Evolutionary conservation across 2,113 vertebrate species (phyloP).

Genomic region (Cisticola juncidis): DNA sequence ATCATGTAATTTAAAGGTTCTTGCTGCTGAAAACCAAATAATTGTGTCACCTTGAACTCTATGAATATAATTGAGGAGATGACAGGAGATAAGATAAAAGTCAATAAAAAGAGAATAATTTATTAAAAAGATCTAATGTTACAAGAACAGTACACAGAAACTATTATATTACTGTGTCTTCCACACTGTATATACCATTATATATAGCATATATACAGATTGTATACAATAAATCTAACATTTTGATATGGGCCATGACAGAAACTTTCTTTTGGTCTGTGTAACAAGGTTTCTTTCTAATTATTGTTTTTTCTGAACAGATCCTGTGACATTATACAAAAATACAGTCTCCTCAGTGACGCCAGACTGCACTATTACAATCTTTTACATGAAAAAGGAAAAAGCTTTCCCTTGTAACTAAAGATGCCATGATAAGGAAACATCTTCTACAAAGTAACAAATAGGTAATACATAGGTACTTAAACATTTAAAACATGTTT

Average conservation of each 20-base stretch:
- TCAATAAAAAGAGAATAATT: conserved; percentile 84
- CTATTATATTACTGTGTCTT: conserved; percentile 79
- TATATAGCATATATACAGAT: conserved; percentile 81
- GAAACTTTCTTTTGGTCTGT: conserved; percentile 61
- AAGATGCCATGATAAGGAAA: conserved; percentile 48
- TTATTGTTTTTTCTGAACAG: conserved; percentile 9
- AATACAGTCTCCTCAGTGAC: conserved; percentile 74
- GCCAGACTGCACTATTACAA: conserved; percentile 71
- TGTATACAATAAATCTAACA: conserved; percentile 76
- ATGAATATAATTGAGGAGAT: conserved; percentile 17
- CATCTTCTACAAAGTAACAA: conserved; percentile 66
- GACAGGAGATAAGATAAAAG: conserved; percentile 80
- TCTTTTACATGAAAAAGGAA: conserved; percentile 52
- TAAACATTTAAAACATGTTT: conserved; percentile 73
- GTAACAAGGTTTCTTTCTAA: conserved; percentile 56
- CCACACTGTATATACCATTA: conserved; percentile 75
- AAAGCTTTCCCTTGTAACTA: conserved; percentile 19
- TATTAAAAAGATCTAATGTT: conserved; percentile 85
- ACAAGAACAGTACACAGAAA: conserved; percentile 83
- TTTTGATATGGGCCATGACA: conserved; percentile 64
- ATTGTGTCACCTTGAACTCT: neutral
- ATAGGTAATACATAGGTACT: conserved; percentile 57
- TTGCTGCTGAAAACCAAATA: neutral
- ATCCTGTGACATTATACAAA: conserved; percentile 67
- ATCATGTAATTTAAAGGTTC: neutral